Conservation (phyloP, 2,797 vertebrate genomes). For the Avahi laniger region DNA sequence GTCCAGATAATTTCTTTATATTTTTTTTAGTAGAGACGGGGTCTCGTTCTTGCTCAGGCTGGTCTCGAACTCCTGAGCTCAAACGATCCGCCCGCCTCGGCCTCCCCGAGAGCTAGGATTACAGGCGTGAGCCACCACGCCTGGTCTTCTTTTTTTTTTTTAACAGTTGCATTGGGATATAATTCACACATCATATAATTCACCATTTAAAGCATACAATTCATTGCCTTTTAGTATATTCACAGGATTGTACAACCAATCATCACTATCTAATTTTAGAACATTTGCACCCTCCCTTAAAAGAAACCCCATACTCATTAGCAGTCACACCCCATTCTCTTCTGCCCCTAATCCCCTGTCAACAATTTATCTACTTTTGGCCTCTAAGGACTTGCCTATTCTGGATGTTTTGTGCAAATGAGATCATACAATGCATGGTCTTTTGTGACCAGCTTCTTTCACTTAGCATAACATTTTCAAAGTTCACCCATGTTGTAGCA, state of each 20-base stretch:
- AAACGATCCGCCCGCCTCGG: too few species aligned
- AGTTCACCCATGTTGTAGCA: neutral
- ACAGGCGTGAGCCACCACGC: too few species aligned
- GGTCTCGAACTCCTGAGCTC: too few species aligned
- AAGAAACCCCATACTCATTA: neutral
- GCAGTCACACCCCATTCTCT: neutral
- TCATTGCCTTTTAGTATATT: neutral
- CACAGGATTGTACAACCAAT: neutral
- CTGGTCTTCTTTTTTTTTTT: neutral
- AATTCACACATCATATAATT: neutral
- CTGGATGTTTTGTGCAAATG: neutral
- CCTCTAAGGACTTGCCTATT: neutral
- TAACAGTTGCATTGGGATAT: neutral
- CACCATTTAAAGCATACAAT: neutral
- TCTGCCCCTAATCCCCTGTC: neutral
- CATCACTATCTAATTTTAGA: neutral
- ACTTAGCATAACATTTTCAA: neutral
- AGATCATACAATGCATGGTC: neutral
- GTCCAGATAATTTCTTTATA: too few species aligned
- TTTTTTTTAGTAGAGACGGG: too few species aligned
- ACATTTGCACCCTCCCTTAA: neutral
- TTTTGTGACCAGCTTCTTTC: neutral
- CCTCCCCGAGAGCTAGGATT: too few species aligned
- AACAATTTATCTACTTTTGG: neutral
- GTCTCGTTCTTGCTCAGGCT: too few species aligned